Conservation (phyloP, 2,797 vertebrate species). For the Sebastes steindachneri region DNA sequence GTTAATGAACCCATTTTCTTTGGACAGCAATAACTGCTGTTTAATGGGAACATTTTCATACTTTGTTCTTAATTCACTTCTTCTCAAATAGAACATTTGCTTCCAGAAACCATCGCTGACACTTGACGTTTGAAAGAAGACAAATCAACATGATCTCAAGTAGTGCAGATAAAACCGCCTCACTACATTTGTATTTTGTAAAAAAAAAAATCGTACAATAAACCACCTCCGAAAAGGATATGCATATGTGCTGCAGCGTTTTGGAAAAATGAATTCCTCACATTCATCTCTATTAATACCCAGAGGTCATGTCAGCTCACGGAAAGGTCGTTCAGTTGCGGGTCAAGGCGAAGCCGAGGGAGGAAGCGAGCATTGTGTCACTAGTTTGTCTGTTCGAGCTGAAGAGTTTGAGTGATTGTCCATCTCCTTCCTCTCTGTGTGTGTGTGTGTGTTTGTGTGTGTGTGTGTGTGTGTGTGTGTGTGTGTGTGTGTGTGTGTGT, state of each 20-base stretch:
- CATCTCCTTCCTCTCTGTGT: neutral
- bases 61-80: neutral
- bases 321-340: neutral
- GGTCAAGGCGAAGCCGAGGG: conserved; percentile 1
- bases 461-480: neutral
- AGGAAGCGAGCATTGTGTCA: conserved; percentile 49
- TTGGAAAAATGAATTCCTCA: neutral
- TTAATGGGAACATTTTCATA: neutral
- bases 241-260: neutral
- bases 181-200: neutral
- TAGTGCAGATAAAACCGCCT: neutral
- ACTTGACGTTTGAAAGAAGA: neutral
- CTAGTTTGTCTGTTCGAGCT: neutral
- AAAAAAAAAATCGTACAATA: neutral
- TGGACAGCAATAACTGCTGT: neutral
- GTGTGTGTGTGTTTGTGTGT: neutral
- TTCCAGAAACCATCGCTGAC: neutral
- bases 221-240: neutral
- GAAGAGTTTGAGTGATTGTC: neutral
- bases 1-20: neutral
- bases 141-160: neutral
- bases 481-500: neutral
- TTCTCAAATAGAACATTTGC: neutral
- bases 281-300: conserved; percentile 27
- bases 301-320: conserved; percentile 8